Base-by-base conservation (phyloP, 2,888 invertebrate species). In the Shargacucullia verbasci region DNA sequence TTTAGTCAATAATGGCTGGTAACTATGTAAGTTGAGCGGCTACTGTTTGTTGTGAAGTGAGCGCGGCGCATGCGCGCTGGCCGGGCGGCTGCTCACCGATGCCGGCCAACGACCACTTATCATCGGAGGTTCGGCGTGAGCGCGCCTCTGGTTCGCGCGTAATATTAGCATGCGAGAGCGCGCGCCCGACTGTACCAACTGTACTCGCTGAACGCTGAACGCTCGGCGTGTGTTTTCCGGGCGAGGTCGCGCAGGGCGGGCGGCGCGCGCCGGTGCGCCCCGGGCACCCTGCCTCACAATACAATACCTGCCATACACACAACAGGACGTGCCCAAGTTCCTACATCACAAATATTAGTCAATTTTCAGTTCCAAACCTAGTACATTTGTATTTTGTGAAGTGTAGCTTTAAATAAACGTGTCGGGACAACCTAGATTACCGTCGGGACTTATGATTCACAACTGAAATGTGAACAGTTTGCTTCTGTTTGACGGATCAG, bases 231-330 rank as follows among this genome's bases (percentile, higher is more conserved):
- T 81, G 83, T 76, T 84, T 83, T 81, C 82, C 88, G 86, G 79
- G 73, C 79, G 76, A 81, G 78, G 76, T 73, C 79, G 81, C 79
- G 80, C 76, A 86, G 90, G 91, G 92, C 91, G 92, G 91, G 91
- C 91, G 92, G 92, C 92, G 92, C 92, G 91, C 89, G 90, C 86
- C 75, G 73, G 58, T 71, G 62, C 73, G 65, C 79, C 78, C 78
- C 64, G 78, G 68, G 48, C 81, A 84, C 81, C 82, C 80, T 73
- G 57, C 49, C 55, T 73, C 72, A 69, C 79, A 81, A 82, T 80
- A 80, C 79, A 78, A 78, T 71, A 77, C 63, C 68, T 59, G 69
- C 79, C 75, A 72, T 59, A 74, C 70, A 59, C 70, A 68, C 53
- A 59, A 79, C 73, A 75, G 70, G 81, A 84, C 82, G 85, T 79